These are phyloP conservation scores for Syndactyla subalaris DNA, from an alignment of 2,797 vertebrate species.

Conservation along the genomic window DNA sequence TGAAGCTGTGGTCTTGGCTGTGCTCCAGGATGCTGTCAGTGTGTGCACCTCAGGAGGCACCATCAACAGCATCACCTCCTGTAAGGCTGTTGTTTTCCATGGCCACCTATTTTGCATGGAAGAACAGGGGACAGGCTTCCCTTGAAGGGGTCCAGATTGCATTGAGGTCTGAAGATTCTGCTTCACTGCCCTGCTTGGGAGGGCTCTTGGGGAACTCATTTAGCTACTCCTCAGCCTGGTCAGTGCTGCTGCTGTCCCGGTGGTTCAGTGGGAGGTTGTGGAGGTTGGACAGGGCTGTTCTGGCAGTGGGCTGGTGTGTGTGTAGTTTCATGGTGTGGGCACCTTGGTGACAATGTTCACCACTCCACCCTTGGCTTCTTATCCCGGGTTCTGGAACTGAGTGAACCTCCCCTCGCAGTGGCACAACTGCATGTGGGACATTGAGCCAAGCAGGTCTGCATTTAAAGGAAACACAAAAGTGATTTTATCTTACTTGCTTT, in stretches of 20 bases:
- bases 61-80: not conserved
- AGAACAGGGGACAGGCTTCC: not conserved
- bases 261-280: not conserved
- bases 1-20: not conserved
- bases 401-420: not conserved
- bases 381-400: not conserved
- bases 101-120: not conserved
- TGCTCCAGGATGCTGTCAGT: not conserved
- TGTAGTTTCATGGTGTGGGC: not conserved
- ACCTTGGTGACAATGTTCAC: not conserved
- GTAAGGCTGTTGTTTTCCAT: not conserved
- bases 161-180: not conserved
- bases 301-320: not conserved
- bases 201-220: rapidly evolving
- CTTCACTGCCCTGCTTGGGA: not conserved
- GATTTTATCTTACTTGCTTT: not conserved
- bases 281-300: not conserved
- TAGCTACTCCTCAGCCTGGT: not conserved
- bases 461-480: not conserved
- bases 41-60: not conserved
- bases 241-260: rapidly evolving
- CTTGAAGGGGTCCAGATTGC: rapidly evolving
- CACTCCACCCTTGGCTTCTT: not conserved
- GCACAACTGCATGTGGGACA: rapidly evolving
- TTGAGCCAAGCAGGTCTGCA: rapidly evolving